phyloP scores from a whole-genome alignment of 37 sponge, comb jelly and placozoan species.

The Diacarnus erythraeanus region DNA sequence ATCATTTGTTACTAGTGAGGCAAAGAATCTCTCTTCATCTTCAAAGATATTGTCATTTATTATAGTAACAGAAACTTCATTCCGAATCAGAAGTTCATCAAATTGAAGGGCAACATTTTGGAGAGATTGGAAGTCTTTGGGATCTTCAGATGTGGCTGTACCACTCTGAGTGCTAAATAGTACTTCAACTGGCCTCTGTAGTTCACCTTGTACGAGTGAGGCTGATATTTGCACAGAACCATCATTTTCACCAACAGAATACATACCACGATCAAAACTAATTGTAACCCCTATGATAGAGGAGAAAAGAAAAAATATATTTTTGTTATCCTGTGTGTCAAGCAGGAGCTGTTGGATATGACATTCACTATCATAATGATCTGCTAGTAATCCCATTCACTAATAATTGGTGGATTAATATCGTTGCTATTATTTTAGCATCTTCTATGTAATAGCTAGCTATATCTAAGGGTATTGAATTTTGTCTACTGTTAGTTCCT shows the following conservation, averaged over 20 bases:
- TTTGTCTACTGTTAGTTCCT: too few species aligned
- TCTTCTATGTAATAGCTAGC: neutral
- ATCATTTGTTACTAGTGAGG: neutral
- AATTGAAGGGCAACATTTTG: slow-evolving; percentile 9
- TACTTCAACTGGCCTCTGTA: slow-evolving; percentile 13
- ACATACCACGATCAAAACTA: neutral
- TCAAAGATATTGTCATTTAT: slow-evolving; percentile 20
- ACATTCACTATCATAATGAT: too few species aligned
- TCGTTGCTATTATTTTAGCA: neutral
- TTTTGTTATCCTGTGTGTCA: too few species aligned
- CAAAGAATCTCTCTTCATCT: slow-evolving; percentile 9
- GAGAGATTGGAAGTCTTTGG: neutral
- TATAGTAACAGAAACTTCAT: neutral
- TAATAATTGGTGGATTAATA: too few species aligned
- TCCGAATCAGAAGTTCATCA: neutral
- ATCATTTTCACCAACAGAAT: slow-evolving; percentile 17
- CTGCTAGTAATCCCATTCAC: too few species aligned
- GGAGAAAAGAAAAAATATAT: neutral
- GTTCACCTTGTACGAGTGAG: slow-evolving; percentile 6
- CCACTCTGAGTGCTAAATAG: slow-evolving; percentile 29
- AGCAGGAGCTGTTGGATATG: too few species aligned
- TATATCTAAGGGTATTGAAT: neutral
- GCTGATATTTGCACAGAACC: slow-evolving; percentile 6
- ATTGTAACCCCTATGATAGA: slow-evolving; percentile 16
- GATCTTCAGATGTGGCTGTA: slow-evolving; percentile 26